phyloP scores from a whole-genome alignment of 2,797 vertebrate genomes.

The Emydoidea blandingii region DNA sequence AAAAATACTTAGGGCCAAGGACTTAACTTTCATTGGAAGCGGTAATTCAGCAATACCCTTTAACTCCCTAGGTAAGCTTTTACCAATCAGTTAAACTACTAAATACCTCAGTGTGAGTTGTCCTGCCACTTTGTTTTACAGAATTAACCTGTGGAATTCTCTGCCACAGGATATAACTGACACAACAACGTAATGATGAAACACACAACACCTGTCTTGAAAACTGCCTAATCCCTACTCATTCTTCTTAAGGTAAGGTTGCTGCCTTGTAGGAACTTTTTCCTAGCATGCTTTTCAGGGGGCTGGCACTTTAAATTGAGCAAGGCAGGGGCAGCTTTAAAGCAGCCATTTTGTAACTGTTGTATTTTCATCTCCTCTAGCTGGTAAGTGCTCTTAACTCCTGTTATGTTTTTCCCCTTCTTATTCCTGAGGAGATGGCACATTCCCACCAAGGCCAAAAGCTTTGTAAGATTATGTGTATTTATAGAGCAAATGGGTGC shows the following conservation, averaged over 20 bases:
- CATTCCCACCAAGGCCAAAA: not conserved
- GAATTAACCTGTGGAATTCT: not conserved
- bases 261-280: not conserved
- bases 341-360: not conserved
- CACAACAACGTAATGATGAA: too few species aligned
- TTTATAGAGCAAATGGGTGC: too few species aligned
- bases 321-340: not conserved
- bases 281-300: not conserved
- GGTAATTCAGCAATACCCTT: not conserved
- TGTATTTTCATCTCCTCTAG: not conserved
- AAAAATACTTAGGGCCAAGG: not conserved
- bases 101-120: not conserved
- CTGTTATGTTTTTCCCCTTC: not conserved
- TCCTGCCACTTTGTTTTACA: not conserved
- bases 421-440: not conserved
- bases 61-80: not conserved
- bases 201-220: too few species aligned
- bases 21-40: not conserved
- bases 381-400: not conserved
- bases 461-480: too few species aligned
- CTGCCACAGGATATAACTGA: not conserved
- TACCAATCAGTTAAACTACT: too few species aligned
- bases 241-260: not conserved
- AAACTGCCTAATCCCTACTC: not conserved
- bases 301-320: too few species aligned